Percentiles rank a stretch among this genome's conserved stretches.
phyloP scores from a whole-genome alignment of 2,888 invertebrate species.

The Lepetodrilus schrolli region DNA sequence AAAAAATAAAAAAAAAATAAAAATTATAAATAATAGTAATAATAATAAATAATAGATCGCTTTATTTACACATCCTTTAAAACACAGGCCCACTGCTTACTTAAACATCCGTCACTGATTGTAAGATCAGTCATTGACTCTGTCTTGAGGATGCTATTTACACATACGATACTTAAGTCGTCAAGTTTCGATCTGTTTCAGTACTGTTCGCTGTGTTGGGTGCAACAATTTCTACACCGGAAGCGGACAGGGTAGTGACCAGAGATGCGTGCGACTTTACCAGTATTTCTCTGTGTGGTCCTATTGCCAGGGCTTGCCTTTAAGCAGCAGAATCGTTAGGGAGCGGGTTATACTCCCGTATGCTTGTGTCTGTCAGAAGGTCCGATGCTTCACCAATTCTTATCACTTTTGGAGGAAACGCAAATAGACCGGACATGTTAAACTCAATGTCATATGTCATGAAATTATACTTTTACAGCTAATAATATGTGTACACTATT shows the following conservation, averaged over 20 bases:
- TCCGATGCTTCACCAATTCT: not conserved
- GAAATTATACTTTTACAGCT: too few relatives aligned
- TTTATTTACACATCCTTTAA: too few relatives aligned
- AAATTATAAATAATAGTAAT: too few relatives aligned
- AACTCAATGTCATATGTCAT: too few relatives aligned
- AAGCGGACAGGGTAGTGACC: not conserved
- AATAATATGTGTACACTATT: too few relatives aligned
- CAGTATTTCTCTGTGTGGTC: constrained; percentile 17
- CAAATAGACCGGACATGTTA: not conserved
- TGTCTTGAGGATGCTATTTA: too few relatives aligned
- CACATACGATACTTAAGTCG: too few relatives aligned
- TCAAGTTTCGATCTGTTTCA: not conserved
- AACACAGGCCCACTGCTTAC: too few relatives aligned
- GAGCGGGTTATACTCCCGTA: constrained; percentile 1
- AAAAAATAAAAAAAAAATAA: too few relatives aligned
- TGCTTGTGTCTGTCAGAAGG: not conserved
- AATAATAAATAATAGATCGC: too few relatives aligned
- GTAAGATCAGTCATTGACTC: too few relatives aligned
- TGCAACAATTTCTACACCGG: not conserved
- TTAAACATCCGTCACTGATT: too few relatives aligned
- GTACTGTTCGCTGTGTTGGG: not conserved
- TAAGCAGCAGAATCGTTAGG: not conserved
- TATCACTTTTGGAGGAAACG: not conserved
- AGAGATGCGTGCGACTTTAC: not conserved
- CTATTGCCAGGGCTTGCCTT: not conserved